Conservation (phyloP, 2,113 vertebrate species). For the Cnemophilus loriae region DNA sequence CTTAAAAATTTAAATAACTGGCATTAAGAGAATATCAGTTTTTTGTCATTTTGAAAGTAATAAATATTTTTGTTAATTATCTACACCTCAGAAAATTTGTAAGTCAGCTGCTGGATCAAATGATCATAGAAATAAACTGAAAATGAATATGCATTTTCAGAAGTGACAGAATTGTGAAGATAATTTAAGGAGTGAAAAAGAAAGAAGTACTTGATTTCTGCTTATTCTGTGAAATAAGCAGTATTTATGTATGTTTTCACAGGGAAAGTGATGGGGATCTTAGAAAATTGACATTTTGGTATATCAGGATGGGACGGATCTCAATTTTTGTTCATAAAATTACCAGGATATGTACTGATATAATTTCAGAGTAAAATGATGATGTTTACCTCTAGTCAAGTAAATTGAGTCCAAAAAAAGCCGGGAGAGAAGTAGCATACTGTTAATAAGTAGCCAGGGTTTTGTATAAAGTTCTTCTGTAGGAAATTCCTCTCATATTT, state of each 20-base stretch:
- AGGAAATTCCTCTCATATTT: background rate
- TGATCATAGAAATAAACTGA: background rate
- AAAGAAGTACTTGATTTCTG: background rate
- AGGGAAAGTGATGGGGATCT: rapidly evolving
- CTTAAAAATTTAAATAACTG: background rate
- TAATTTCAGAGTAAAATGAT: background rate
- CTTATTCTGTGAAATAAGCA: background rate
- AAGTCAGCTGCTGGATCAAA: background rate
- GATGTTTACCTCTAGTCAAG: background rate
- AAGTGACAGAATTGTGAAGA: background rate
- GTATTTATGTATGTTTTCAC: background rate
- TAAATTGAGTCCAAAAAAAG: background rate
- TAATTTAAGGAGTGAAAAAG: background rate
- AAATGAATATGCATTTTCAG: background rate
- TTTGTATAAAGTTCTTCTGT: background rate
- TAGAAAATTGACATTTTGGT: background rate
- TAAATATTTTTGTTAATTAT: background rate
- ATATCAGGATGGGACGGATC: background rate
- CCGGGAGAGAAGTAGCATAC: background rate
- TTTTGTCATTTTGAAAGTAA: background rate
- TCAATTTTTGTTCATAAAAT: background rate
- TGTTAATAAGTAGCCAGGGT: background rate
- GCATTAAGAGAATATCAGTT: rapidly evolving
- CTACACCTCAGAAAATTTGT: background rate
- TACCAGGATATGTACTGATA: background rate